phyloP scores from a whole-genome alignment of 2,888 invertebrate species.

The Diadegma fenestrale region DNA sequence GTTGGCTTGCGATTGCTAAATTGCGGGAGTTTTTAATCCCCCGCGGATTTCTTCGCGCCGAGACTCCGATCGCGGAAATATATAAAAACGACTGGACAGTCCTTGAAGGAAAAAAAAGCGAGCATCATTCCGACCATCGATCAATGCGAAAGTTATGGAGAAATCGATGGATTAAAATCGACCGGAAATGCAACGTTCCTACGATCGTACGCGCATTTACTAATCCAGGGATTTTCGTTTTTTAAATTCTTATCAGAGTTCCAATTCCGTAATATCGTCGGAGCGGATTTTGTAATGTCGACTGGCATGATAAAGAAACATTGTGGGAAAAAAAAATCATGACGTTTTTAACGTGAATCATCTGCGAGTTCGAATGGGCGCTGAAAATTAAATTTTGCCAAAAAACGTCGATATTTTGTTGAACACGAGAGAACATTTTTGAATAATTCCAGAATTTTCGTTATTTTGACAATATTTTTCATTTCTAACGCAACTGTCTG shows the following conservation, averaged over 20 bases:
- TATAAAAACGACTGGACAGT: neutral
- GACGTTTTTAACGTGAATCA: neutral
- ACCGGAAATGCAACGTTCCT: neutral
- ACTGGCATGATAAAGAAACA: neutral
- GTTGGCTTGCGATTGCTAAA: constrained; percentile 11
- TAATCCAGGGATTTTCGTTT: neutral
- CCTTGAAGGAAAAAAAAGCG: neutral
- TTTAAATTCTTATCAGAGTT: neutral
- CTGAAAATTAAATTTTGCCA: no score
- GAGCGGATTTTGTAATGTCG: neutral
- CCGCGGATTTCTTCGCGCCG: neutral
- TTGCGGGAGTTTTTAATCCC: constrained; percentile 8
- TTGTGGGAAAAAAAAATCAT: neutral
- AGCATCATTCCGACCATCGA: neutral
- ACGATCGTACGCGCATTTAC: neutral
- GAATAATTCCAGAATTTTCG: no score
- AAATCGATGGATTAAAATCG: neutral
- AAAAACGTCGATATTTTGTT: no score
- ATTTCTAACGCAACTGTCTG: no score
- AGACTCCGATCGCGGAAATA: neutral
- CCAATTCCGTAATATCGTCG: no score
- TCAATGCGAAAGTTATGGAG: neutral
- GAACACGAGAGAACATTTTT: no score
- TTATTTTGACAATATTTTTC: no score
- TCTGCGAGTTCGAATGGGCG: neutral